Evolutionary conservation across 2,888 invertebrate species (phyloP).

Genomic region (Byasa hedistus): DNA sequence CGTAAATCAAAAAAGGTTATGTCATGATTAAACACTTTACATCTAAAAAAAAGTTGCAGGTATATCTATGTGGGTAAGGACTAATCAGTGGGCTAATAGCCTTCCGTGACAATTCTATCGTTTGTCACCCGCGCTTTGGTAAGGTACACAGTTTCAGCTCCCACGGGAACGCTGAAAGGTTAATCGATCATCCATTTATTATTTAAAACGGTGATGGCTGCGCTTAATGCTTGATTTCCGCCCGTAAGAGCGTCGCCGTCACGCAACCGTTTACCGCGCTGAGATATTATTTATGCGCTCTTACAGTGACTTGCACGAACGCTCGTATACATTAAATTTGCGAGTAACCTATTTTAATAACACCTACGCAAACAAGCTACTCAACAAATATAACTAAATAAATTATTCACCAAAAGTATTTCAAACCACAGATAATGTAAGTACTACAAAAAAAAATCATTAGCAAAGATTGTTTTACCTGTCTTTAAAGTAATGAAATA

Average conservation of each 20-base stretch:
- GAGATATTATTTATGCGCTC: not conserved
- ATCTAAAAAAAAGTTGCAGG: too few species aligned
- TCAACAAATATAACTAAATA: too few species aligned
- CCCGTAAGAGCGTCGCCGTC: slow-evolving; percentile 24
- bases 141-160: slow-evolving; percentile 28
- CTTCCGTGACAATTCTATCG: not conserved
- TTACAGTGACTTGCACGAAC: not conserved
- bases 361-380: not conserved
- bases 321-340: not conserved
- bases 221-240: slow-evolving; percentile 42
- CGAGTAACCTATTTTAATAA: not conserved
- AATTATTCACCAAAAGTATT: too few species aligned
- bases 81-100: not conserved
- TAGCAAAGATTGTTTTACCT: too few species aligned
- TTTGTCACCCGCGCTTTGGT: not conserved
- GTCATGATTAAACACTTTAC: not conserved
- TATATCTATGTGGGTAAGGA: not conserved
- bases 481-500: not conserved
- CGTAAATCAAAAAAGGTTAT: not conserved
- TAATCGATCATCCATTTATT: slow-evolving; percentile 43
- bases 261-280: slow-evolving; percentile 8
- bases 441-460: too few species aligned
- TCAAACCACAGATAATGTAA: too few species aligned
- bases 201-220: slow-evolving; percentile 40
- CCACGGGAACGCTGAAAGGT: slow-evolving; percentile 38